Conservation (phyloP, 1,140 invertebrate species). For the Melitaea cinxia region DNA sequence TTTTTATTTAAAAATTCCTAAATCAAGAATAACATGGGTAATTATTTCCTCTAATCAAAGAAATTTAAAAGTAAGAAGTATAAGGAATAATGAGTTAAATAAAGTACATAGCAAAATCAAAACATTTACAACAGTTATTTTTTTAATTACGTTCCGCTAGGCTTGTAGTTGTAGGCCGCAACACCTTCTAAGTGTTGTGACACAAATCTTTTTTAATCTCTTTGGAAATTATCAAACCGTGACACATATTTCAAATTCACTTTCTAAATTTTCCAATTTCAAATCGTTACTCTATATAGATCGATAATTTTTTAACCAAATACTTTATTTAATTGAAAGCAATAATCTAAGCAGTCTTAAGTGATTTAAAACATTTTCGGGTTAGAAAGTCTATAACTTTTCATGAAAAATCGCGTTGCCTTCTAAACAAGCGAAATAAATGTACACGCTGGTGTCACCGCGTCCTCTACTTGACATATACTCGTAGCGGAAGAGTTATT, state of each 20-base stretch:
- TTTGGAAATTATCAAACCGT: background rate
- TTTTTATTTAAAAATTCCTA: no score
- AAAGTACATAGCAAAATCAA: background rate
- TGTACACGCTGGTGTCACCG: no score
- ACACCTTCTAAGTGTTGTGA: background rate
- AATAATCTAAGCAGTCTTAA: no score
- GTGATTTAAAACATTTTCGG: no score
- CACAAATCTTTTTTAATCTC: conserved; percentile 3
- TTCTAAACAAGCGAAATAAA: no score
- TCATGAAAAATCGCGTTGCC: no score
- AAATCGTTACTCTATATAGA: background rate
- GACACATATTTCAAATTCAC: background rate
- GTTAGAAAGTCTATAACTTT: no score
- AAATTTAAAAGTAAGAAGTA: background rate
- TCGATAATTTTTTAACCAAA: no score
- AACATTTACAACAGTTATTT: background rate
- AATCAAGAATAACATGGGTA: no score
- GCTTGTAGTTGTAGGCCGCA: background rate
- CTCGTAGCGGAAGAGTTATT: no score
- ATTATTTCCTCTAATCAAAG: background rate
- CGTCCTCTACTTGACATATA: no score
- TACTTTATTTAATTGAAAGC: no score
- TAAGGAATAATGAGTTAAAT: background rate
- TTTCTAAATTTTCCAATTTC: background rate
- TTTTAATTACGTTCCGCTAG: conserved; percentile 11